Conservation (phyloP, 2,113 vertebrate species). For the Rallus limicola region DNA sequence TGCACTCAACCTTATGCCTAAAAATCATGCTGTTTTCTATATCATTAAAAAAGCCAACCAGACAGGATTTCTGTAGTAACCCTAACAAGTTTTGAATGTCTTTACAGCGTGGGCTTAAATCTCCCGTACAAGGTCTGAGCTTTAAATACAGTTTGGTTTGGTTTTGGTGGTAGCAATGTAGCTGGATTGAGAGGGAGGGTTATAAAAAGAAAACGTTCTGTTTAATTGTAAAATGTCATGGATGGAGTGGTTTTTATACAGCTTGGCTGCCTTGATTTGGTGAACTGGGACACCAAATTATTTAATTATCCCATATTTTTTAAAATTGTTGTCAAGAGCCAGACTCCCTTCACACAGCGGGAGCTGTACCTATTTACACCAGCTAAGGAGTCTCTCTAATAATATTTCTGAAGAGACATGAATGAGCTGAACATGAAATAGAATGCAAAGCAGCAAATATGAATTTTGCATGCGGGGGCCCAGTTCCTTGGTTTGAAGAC, state of each 20-base stretch:
- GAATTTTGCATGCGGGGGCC: background rate
- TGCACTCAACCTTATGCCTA: background rate
- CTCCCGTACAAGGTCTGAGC: background rate
- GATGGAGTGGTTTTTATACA: background rate
- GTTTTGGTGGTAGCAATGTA: background rate
- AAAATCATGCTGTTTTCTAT: background rate
- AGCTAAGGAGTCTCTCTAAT: background rate
- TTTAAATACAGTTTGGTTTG: constrained; percentile 20
- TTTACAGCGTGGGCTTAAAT: background rate
- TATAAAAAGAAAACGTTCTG: background rate
- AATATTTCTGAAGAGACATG: background rate
- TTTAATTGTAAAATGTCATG: constrained; percentile 8
- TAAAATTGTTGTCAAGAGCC: background rate
- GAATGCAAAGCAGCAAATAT: background rate
- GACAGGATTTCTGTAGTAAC: constrained; percentile 34
- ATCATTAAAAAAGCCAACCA: background rate
- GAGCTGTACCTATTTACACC: constrained; percentile 14
- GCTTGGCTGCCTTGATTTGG: background rate
- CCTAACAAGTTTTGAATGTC: constrained; percentile 10
- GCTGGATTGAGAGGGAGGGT: background rate
- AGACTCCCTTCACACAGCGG: background rate
- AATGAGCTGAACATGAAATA: constrained; percentile 39
- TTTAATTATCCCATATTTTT: background rate
- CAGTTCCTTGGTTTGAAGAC: background rate
- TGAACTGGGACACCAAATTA: background rate